Percentiles rank a stretch among this genome's conserved stretches.
phyloP scores from a whole-genome alignment of 2,113 vertebrate species.

The Sorex araneus region DNA sequence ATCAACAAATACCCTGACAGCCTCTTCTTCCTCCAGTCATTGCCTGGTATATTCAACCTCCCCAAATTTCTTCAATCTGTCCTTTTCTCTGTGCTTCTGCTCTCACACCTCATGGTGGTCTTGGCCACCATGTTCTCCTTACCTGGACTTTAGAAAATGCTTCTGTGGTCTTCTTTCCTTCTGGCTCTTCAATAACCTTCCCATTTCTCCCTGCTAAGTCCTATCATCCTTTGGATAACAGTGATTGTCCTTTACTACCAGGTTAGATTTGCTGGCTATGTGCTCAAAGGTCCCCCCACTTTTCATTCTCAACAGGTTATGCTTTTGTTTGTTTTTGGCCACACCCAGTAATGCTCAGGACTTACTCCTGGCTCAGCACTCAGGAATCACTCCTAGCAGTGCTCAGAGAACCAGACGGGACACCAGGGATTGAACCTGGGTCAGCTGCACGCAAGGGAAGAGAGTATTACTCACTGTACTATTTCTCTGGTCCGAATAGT shows the following conservation, averaged over 20 bases:
- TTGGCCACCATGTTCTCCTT: not conserved
- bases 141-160: not conserved
- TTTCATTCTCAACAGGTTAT: slow-evolving; percentile 14
- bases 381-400: too few species aligned
- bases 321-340: not conserved
- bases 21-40: not conserved
- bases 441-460: too few species aligned
- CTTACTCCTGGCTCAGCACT: too few species aligned
- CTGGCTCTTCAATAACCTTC: not conserved
- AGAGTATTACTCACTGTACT: too few species aligned
- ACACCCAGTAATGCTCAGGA: too few species aligned
- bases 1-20: not conserved
- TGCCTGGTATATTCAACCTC: not conserved
- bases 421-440: too few species aligned
- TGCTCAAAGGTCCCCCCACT: not conserved
- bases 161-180: slow-evolving; percentile 22
- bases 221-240: not conserved
- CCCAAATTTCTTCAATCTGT: slow-evolving; percentile 46
- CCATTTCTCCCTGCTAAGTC: not conserved
- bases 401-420: too few species aligned
- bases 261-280: not conserved
- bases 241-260: not conserved
- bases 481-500: too few species aligned
- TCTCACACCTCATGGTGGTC: not conserved
- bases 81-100: slow-evolving; percentile 27